Base-by-base conservation (phyloP, 2,888 invertebrate genomes). In the Helleia helle region DNA sequence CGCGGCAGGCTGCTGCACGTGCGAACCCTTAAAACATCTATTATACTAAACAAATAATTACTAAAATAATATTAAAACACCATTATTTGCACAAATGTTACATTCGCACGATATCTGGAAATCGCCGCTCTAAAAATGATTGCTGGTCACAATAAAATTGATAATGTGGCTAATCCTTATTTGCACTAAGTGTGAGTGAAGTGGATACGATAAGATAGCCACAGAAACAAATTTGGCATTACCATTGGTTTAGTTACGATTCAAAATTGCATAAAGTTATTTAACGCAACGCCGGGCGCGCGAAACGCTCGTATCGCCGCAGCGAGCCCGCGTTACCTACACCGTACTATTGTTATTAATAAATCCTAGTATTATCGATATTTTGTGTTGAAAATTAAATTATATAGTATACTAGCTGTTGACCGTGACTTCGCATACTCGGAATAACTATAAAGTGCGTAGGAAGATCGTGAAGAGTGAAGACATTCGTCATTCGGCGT, bases 151-250 rank as follows among this genome's bases (percentile, higher is more conserved):
- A 73, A 66, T 74, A 71, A 73, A 72, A 76, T 71, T 76, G 80
- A 80, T 80, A 79, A 76, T 71, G 56, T 56, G 55, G 58, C 62
- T 76, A 74, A 80, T 79, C 79, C 74, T 63, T 81, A 65, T 81
- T 80, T 76, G 62, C 79, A 75, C 53, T 71, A 66, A 64, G 65
- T 66, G 74, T 70, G 65, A 47, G 64, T 81, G 69, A 74, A 80
- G 80, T 80, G 80, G 59, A 44, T 51, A 58, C 56, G 81, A 81
- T 81, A 81, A 81, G 73, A 54, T 49, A 54, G 51, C 62, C 70
- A 63, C 65, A 67, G 66, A 57, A 69, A 62, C 48, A 52, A 65
- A 59, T 61, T 49, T 58, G 54, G 46, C 56, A 64, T 70, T 71
- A 66, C 61, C 65, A 72, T 72, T 71, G 68, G 69, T 60, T 31